Percentiles rank a stretch among this genome's conserved stretches.
Conservation (phyloP, 37 sponge, comb jelly and placozoan genomes). For the Crambe crambe region DNA sequence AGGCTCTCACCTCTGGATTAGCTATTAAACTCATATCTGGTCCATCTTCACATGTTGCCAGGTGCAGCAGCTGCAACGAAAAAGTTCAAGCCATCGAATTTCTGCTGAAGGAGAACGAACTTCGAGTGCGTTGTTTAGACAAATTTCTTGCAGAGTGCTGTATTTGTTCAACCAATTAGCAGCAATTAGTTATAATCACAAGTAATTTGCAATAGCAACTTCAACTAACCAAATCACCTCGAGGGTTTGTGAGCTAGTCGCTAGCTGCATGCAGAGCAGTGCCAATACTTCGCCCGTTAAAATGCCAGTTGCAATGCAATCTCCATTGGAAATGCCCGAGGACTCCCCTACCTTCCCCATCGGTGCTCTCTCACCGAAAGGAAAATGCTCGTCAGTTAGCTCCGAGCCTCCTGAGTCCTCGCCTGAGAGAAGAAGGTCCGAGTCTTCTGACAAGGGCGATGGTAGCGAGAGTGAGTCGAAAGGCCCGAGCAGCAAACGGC, state of each 20-base stretch:
- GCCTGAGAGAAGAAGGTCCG: conserved; percentile 55
- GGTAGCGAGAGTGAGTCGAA: conserved; percentile 29
- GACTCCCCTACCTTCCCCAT: conserved; percentile 10
- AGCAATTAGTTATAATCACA: conserved; percentile 34
- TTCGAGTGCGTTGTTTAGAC: too few species aligned
- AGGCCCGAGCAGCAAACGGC: conserved; percentile 58
- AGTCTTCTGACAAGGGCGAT: conserved; percentile 39
- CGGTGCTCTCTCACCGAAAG: conserved; percentile 40
- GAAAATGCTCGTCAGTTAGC: conserved; percentile 30
- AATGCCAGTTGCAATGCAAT: conserved; percentile 73
- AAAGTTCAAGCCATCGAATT: too few species aligned
- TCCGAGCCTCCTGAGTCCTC: conserved; percentile 22
- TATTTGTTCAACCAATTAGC: conserved; percentile 23
- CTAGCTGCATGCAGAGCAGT: conserved; percentile 9
- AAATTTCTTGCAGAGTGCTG: too few species aligned
- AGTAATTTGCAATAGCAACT: not conserved
- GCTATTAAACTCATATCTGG: not conserved
- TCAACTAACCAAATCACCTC: not conserved
- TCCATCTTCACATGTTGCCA: not conserved
- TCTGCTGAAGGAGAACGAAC: too few species aligned
- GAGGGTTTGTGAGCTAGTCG: not conserved
- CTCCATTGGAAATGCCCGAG: conserved; percentile 54
- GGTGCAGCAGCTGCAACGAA: not conserved
- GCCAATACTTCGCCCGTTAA: not conserved
- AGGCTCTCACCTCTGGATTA: not conserved